A percentile compares a stretch with the other conserved stretches of the same genome.
Conservation (phyloP, 2,888 invertebrate genomes). For the Leptinotarsa peninsularis region DNA sequence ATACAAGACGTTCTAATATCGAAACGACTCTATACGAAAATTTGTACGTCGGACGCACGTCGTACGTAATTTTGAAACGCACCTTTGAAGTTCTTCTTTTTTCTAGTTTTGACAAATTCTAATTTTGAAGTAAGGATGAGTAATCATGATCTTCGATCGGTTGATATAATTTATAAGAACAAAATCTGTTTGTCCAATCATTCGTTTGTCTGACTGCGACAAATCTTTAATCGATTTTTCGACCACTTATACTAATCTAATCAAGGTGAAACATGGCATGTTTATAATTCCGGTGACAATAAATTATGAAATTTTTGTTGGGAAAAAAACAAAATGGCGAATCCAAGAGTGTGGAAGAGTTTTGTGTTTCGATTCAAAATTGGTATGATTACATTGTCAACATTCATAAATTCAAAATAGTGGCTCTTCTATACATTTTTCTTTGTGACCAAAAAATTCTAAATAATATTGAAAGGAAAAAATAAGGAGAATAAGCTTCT, state of each 20-base stretch:
- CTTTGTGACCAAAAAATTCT: background rate
- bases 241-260: background rate
- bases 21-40: too few relatives aligned
- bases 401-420: constrained; percentile 3
- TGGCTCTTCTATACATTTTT: constrained; percentile 2
- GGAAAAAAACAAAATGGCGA: too few relatives aligned
- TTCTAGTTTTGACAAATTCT: constrained; percentile 15
- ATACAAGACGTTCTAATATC: too few relatives aligned
- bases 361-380: too few relatives aligned
- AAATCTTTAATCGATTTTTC: constrained; percentile 3
- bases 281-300: too few relatives aligned
- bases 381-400: too few relatives aligned
- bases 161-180: constrained; percentile 9
- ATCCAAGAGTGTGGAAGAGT: background rate
- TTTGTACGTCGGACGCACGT: too few relatives aligned
- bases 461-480: constrained; percentile 7
- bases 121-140: constrained; percentile 8
- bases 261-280: background rate
- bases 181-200: background rate
- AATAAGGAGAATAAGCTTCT: background rate
- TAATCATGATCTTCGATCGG: constrained; percentile 4
- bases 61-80: too few relatives aligned
- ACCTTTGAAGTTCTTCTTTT: background rate
- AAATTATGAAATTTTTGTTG: too few relatives aligned
- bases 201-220: constrained; percentile 3